Base-by-base conservation (phyloP, 2,888 invertebrate genomes). In the Palloptera scutellata region DNA sequence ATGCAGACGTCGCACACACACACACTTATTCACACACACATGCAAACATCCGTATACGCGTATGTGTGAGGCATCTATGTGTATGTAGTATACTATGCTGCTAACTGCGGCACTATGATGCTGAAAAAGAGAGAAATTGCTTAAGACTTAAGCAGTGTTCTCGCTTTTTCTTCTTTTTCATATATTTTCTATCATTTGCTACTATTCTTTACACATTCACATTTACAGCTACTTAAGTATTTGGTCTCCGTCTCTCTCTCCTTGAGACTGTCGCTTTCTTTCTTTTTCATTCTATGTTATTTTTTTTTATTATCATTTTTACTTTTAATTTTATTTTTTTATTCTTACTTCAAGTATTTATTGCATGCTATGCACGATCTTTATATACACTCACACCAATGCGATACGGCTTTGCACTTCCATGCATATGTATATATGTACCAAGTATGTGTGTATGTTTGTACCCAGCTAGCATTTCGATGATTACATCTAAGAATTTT, bases 341-440 rank as follows among this genome's bases (percentile, higher is more conserved):
- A 30, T 40, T 40, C 19, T 15, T 41, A 12, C 52, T 41, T 41
- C 13, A 42, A 61, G 63, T 61, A 70, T 70, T 73, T 73, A 70
- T 68, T 67, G 73, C 67, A 70, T 73, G 66, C 66, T 54, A 55
- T 64, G 61, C 70, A 73, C 70, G 69, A 71, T 64, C n/a, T 69
- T 58, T 43, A 4, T 30, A 48, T 48, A 15, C 48, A 15, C 48
- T 48, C 48, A 13, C n/a, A 48, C 13, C 48, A 13, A 48, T 48
- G 10, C 48, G 48, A 8, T 48, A n/a, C 48, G 12, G n/a, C 15
- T 48, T 48, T 15, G 10, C 48, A 48, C 48, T 48, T 48, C 12
- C 48, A 5, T n/a, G 48, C 48, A 15, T 15, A 48, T 48, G 10
- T 15, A 48, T 15, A 11, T n/a, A 61, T n/a, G n/a, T n/a, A n/a